These are phyloP conservation scores for Dryas iulia DNA, from an alignment of 1,140 invertebrate genomes.

Conservation along the genomic window DNA sequence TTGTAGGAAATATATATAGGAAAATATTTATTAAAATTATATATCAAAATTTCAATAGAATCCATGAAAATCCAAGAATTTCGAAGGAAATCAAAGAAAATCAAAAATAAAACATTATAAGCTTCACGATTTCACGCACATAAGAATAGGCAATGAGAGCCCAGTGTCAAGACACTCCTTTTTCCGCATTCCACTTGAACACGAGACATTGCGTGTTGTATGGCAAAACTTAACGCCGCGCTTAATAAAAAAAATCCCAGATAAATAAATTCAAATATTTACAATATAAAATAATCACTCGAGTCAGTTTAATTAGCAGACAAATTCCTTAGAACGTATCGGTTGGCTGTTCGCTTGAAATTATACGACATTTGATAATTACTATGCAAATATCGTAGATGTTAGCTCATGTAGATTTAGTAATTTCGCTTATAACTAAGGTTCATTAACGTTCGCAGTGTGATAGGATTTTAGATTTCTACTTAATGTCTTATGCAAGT, in stretches of 20 bases:
- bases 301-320: neutral
- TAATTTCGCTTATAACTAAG: constrained; percentile 3
- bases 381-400: constrained; percentile 25
- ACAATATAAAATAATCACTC: constrained; percentile 1
- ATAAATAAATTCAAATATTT: too few species aligned
- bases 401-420: neutral
- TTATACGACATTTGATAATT: constrained; percentile 27
- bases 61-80: too few species aligned
- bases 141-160: too few species aligned
- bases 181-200: too few species aligned
- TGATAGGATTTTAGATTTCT: neutral
- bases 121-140: too few species aligned
- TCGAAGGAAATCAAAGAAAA: too few species aligned
- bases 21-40: neutral
- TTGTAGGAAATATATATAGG: neutral
- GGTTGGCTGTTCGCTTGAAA: constrained; percentile 21
- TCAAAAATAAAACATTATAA: too few species aligned
- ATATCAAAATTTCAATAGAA: neutral
- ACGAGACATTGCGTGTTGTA: too few species aligned
- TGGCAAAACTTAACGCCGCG: too few species aligned
- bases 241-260: too few species aligned
- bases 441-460: neutral
- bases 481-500: too few species aligned
- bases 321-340: constrained; percentile 10
- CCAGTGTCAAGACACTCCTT: too few species aligned